These are phyloP conservation scores for Zonotrichia leucophrys DNA, from an alignment of 2,113 vertebrate genomes.

Conservation along the genomic window DNA sequence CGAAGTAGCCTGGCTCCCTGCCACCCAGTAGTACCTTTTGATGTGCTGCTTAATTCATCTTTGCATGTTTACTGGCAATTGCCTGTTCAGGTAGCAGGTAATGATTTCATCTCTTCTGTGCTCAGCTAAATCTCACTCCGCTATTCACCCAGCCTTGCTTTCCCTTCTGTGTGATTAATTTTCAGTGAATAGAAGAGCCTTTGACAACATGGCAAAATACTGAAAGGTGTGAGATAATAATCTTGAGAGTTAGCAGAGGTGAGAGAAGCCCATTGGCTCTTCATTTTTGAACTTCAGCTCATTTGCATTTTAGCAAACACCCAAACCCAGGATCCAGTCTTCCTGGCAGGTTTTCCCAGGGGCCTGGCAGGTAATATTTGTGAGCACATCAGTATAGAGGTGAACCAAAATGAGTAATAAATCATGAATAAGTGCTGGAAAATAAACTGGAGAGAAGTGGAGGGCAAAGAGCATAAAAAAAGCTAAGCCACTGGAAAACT, in stretches of 20 bases:
- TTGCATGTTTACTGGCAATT: neutral
- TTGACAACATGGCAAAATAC: neutral
- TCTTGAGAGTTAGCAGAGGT: neutral
- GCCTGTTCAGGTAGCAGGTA: neutral
- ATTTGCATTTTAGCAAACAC: neutral
- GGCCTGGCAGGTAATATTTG: neutral
- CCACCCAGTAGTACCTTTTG: neutral
- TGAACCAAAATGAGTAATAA: neutral
- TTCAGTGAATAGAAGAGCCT: neutral
- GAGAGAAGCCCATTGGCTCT: neutral
- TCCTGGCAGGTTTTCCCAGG: neutral
- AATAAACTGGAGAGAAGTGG: neutral
- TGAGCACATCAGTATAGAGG: neutral
- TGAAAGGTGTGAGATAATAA: neutral
- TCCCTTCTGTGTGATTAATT: neutral
- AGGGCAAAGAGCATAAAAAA: neutral
- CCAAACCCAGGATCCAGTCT: neutral
- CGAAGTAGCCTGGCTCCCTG: neutral
- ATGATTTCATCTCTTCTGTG: neutral
- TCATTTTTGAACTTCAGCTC: neutral
- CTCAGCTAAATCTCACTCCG: neutral
- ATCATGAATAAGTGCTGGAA: neutral
- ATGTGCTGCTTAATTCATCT: neutral
- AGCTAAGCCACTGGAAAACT: neutral
- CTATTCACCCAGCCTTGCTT: fast-evolving